Conservation (phyloP, 53 echinoderm and acorn worm species). For the Actinopyga echinites region DNA sequence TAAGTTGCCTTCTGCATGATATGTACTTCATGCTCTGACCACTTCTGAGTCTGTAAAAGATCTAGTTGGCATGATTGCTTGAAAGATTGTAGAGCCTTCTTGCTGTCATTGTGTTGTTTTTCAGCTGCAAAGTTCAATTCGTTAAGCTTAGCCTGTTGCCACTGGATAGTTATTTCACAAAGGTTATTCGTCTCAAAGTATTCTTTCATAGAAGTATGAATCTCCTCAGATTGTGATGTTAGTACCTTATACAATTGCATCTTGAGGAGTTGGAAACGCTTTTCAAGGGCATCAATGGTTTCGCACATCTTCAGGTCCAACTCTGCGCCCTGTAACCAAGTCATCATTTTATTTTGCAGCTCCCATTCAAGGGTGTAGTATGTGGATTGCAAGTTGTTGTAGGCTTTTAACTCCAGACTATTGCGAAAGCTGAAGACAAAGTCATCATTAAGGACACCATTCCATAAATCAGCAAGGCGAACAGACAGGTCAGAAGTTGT, state of each 20-base stretch:
- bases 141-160: background rate
- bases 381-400: constrained; percentile 30
- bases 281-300: constrained; percentile 28
- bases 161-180: background rate
- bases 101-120: background rate
- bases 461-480: constrained; percentile 49
- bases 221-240: background rate
- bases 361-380: constrained; percentile 37
- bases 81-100: background rate
- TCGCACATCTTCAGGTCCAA: constrained; percentile 12
- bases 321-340: constrained; percentile 33
- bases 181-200: background rate
- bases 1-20: constrained; percentile 15
- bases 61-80: constrained; percentile 16
- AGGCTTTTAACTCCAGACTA: constrained; percentile 47
- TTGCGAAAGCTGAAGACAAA: constrained; percentile 57
- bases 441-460: constrained; percentile 36
- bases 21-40: background rate
- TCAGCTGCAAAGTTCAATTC: background rate
- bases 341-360: background rate
- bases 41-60: constrained; percentile 7
- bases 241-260: background rate
- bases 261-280: background rate
- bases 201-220: background rate
- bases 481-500: constrained; percentile 12